phyloP scores from a whole-genome alignment of 2,113 vertebrate species.

The Percopsis transmontana region DNA sequence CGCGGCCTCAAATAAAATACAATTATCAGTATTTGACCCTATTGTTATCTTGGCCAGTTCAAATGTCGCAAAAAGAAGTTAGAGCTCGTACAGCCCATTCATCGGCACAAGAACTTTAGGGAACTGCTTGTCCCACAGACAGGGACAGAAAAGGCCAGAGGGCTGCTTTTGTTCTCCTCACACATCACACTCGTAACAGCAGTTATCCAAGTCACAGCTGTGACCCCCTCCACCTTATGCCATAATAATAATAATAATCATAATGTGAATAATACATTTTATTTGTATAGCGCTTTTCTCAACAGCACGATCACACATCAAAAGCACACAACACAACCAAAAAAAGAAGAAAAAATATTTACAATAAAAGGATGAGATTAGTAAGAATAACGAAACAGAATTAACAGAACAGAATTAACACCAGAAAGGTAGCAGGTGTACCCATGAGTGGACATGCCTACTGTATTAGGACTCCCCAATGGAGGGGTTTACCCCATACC shows the following conservation, averaged over 20 bases:
- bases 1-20: no score
- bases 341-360: conserved; percentile 2
- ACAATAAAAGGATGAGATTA: no score
- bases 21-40: no score
- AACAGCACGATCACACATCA: conserved; percentile 15
- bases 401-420: background rate
- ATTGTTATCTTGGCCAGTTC: no score
- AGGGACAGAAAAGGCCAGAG: background rate
- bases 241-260: background rate
- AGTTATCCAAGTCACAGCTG: background rate
- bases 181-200: background rate
- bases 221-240: background rate
- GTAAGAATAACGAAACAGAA: background rate
- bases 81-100: no score
- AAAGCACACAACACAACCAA: conserved; percentile 14
- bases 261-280: background rate
- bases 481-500: conserved; percentile 13
- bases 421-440: background rate
- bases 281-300: background rate
- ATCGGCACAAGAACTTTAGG: no score
- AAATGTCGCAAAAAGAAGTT: no score
- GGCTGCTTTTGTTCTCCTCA: conserved; percentile 4
- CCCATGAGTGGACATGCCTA: conserved; percentile 4
- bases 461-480: conserved; percentile 22
- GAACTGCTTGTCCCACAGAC: background rate